These are phyloP conservation scores for Volucella inanis DNA, from an alignment of 2,888 invertebrate genomes.

Conservation along the genomic window DNA sequence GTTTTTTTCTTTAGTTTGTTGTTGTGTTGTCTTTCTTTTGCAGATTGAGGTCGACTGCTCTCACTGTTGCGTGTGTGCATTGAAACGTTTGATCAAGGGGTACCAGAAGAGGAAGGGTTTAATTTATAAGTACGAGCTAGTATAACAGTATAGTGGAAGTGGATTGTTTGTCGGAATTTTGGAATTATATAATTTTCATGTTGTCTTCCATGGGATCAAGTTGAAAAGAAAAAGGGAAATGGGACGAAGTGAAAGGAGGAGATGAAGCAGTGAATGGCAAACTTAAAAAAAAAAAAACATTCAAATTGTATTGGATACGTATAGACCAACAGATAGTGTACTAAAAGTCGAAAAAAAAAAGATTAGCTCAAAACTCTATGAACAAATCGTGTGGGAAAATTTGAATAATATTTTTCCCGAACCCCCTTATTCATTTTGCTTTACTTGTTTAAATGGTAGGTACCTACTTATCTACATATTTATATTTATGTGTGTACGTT, in stretches of 20 bases:
- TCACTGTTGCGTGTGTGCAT: conserved; percentile 62
- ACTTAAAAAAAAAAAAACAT: conserved; percentile 35
- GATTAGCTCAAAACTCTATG: neutral
- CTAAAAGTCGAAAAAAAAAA: neutral
- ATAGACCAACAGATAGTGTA: neutral
- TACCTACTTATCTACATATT: no score
- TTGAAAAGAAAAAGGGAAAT: neutral
- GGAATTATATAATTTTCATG: conserved; percentile 70
- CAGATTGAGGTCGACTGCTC: conserved; percentile 71
- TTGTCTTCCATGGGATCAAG: conserved; percentile 26
- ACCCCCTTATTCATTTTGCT: neutral
- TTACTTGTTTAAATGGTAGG: neutral
- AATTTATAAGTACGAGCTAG: neutral
- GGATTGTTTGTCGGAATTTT: conserved; percentile 69
- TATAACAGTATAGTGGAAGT: conserved; percentile 36
- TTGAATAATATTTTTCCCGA: conserved; percentile 21
- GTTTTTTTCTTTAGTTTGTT: conserved; percentile 20
- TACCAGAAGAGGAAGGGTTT: neutral
- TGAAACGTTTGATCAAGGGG: conserved; percentile 27
- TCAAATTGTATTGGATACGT: conserved; percentile 14
- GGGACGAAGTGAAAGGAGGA: conserved; percentile 28
- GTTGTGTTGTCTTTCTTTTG: conserved; percentile 54
- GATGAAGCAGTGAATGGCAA: conserved; percentile 6
- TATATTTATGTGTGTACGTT: no score
- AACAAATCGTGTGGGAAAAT: conserved; percentile 43